These are phyloP conservation scores for Pseudochirops corinnae DNA, from an alignment of 2,797 vertebrate species.

Conservation along the genomic window DNA sequence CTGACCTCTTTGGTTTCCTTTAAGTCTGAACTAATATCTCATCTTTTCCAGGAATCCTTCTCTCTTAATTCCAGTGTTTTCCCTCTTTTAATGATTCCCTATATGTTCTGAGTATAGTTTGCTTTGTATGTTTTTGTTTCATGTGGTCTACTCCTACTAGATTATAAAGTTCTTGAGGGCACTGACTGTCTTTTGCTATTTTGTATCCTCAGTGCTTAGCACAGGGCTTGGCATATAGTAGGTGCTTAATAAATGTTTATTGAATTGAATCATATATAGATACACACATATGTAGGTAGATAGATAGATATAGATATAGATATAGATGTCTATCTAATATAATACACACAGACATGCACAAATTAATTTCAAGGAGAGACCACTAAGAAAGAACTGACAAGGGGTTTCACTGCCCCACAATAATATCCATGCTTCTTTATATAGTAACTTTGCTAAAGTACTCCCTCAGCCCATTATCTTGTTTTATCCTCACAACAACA, in stretches of 20 bases:
- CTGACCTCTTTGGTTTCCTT: not conserved
- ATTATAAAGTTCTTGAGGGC: not conserved
- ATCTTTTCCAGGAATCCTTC: not conserved
- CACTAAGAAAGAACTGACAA: not conserved
- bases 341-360: not conserved
- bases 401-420: not conserved
- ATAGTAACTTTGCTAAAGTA: not conserved
- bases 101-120: not conserved
- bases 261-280: not conserved
- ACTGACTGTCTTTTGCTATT: not conserved
- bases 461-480: not conserved
- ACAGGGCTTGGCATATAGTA: not conserved
- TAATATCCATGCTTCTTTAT: not conserved
- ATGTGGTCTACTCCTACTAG: not conserved
- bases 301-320: no score
- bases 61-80: not conserved
- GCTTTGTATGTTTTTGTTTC: not conserved
- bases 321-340: no score
- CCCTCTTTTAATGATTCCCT: not conserved
- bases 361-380: not conserved
- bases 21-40: not conserved
- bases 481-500: not conserved
- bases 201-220: not conserved
- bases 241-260: not conserved
- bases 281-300: accelerated